Evolutionary conservation across 2,113 vertebrate species (phyloP).

Genomic region (Ginglymostoma cirratum): DNA sequence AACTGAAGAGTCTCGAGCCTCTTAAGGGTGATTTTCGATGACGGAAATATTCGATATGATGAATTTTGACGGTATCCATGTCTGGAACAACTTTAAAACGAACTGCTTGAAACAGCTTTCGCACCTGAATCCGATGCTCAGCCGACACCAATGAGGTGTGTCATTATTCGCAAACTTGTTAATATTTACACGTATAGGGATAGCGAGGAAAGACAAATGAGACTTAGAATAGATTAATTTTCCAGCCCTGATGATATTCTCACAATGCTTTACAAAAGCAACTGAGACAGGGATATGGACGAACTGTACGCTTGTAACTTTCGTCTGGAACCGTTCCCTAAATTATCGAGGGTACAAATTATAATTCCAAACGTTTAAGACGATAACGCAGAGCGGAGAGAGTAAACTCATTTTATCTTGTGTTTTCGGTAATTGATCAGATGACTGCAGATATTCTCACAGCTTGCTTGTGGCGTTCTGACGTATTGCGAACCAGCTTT

Average conservation of each 20-base stretch:
- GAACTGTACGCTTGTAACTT: neutral
- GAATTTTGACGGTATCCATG: neutral
- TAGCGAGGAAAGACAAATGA: neutral
- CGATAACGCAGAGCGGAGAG: neutral
- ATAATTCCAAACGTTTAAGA: neutral
- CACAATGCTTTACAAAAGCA: too few relatives aligned
- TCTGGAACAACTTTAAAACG: neutral
- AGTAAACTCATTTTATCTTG: neutral
- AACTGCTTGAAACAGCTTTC: neutral
- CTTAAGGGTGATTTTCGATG: neutral
- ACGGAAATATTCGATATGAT: neutral
- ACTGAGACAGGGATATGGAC: neutral
- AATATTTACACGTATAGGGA: neutral
- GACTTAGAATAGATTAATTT: neutral
- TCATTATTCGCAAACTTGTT: neutral
- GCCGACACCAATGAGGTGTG: neutral
- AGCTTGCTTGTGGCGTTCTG: neutral
- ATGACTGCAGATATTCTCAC: neutral
- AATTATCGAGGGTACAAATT: neutral
- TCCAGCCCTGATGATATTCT: neutral
- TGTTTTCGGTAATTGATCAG: neutral
- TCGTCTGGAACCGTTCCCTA: neutral
- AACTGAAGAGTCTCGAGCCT: neutral
- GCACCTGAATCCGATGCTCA: neutral
- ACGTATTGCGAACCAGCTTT: neutral